Evolutionary conservation across 1,140 invertebrate genomes (phyloP), one percentile per base, ranked within the genome.

Genomic region (Nasonia vitripennis): DNA sequence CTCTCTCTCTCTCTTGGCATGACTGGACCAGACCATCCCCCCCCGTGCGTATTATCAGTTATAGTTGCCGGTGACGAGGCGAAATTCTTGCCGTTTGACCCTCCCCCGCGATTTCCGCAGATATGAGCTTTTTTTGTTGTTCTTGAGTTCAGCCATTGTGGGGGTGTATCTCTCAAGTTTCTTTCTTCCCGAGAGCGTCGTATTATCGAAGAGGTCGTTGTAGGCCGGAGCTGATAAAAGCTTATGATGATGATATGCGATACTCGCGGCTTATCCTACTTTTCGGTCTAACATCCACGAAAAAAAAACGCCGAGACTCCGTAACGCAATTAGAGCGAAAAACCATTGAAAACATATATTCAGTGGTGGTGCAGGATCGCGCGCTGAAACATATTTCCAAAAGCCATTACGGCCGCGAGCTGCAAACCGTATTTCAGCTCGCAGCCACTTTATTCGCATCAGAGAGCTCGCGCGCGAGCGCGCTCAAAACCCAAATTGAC

Each of bases 101-200:
- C 70, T 74, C 48, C 71, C n/a, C 11, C 11, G 14, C 48, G 70
- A 31, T 17, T 71, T 68, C 11, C 23, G 20, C 10, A 68, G 34
- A 74, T 55, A 55, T 17, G 27, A 55, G 2, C 48, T 82, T 82
- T 74, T 73, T 71, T 48, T 74, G 9, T 62, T 55, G 55, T 62
- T 62, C 55, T 62, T 1, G 17, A n/a, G 17, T 62, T 62, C 17
- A 20, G 14, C 6, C 7, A 62, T 62, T 34, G 31, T 12, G 34
- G 20, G 67, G 23, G 23, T 71, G 55, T 62, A 62, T 62, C 14
- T 51, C 41, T 9, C 41, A 0, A 2, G 1, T 14, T 62, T 9
- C 7, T 62, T n/a, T 62, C 7, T 9, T 45, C 34, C 34, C 34
- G 41, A 10, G 41, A 45, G 41, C 9, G 10, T 45, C 41, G 41